Evolutionary conservation across 2,113 vertebrate species (phyloP).

Genomic region (Ceyx margarethae): DNA sequence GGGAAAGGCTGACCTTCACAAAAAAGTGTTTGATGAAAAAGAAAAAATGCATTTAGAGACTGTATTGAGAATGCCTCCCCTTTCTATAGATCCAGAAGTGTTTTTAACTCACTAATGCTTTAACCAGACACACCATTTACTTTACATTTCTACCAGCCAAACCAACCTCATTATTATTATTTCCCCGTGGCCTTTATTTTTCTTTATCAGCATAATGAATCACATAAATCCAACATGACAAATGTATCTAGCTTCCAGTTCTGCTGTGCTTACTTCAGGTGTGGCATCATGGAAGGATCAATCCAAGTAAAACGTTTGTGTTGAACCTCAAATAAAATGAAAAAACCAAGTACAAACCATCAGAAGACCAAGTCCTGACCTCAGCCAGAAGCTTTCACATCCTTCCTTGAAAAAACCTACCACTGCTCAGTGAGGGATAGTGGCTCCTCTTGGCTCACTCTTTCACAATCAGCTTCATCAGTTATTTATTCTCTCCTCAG

Average conservation of each 20-base stretch:
- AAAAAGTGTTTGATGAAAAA: neutral
- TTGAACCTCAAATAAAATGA: neutral
- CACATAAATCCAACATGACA: neutral
- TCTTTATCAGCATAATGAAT: slow-evolving; percentile 1
- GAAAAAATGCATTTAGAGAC: neutral
- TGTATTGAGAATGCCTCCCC: neutral
- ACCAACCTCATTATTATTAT: neutral
- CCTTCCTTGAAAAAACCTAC: neutral
- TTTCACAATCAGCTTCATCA: neutral
- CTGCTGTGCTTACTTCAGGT: neutral
- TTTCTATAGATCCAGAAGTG: neutral
- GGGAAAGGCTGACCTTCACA: neutral
- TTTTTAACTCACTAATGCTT: neutral
- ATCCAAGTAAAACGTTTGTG: neutral
- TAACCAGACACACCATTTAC: neutral
- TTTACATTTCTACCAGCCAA: neutral
- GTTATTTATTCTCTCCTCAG: neutral
- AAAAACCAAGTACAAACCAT: neutral
- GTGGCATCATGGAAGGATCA: neutral
- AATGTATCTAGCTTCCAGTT: neutral
- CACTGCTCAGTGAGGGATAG: neutral
- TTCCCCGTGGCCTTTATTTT: neutral
- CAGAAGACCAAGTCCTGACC: neutral
- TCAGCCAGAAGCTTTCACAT: neutral
- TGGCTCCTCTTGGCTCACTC: neutral